A percentile compares a stretch with the other conserved stretches of the same genome.
phyloP scores from a whole-genome alignment of 2,113 vertebrate species.

The Jacana jacana region DNA sequence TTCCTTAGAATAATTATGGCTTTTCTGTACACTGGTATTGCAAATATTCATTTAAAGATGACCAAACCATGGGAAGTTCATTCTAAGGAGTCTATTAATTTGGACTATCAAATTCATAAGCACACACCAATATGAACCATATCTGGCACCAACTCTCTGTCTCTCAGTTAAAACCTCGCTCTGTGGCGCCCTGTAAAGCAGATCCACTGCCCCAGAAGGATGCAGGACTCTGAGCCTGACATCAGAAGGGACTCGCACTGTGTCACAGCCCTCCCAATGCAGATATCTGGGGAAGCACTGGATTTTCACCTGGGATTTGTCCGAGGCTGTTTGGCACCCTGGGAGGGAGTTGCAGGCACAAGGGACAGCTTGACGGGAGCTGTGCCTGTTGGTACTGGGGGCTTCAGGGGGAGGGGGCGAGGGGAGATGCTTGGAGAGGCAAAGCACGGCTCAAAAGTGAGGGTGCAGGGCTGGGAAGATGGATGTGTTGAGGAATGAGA shows the following conservation, averaged over 20 bases:
- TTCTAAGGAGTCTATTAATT: neutral
- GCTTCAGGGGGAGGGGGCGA: neutral
- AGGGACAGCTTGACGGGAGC: neutral
- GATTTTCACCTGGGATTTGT: neutral
- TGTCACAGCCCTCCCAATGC: neutral
- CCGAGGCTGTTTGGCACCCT: neutral
- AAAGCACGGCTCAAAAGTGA: neutral
- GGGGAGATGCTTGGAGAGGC: neutral
- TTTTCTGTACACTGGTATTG: neutral
- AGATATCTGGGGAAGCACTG: neutral
- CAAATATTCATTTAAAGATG: neutral
- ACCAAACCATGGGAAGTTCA: neutral
- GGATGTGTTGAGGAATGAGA: neutral
- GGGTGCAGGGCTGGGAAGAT: neutral
- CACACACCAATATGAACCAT: neutral
- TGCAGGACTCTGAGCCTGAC: neutral
- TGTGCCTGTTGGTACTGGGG: neutral
- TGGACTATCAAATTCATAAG: neutral
- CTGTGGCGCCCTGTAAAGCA: neutral
- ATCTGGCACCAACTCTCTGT: neutral
- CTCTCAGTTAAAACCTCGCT: neutral
- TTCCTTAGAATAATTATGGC: neutral
- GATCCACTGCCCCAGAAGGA: neutral
- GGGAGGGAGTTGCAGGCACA: neutral
- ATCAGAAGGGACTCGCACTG: fast-evolving